phyloP scores from a whole-genome alignment of 2,888 invertebrate genomes.

The Drosophila ustulata region DNA sequence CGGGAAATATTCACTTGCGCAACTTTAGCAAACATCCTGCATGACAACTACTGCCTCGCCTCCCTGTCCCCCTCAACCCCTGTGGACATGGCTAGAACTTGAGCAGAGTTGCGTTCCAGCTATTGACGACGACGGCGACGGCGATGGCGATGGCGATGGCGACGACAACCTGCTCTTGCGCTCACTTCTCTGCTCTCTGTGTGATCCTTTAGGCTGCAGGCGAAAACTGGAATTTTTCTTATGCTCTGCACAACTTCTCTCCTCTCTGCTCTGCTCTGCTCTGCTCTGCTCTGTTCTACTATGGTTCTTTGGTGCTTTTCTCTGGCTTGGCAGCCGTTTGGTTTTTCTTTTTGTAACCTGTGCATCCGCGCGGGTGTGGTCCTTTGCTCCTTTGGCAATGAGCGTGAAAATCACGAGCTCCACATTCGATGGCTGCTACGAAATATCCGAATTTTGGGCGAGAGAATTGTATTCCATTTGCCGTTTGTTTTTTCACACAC shows the following conservation, averaged over 20 bases:
- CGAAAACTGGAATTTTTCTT: conserved; percentile 71
- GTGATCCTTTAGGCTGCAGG: conserved; percentile 66
- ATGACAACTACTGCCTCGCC: conserved; percentile 41
- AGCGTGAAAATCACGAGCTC: conserved; percentile 50
- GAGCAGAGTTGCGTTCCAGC: conserved; percentile 45
- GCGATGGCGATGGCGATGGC: not conserved
- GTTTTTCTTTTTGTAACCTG: conserved; percentile 79
- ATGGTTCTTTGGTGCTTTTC: conserved; percentile 45
- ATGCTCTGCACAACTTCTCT: conserved; percentile 35
- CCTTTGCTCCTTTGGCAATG: conserved; percentile 82
- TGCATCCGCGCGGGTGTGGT: conserved; percentile 85
- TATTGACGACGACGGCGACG: conserved; percentile 10
- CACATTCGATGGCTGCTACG: conserved; percentile 18
- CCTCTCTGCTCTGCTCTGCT: conserved; percentile 15
- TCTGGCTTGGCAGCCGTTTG: conserved; percentile 42
- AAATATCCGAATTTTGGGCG: conserved; percentile 15
- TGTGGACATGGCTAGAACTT: conserved; percentile 32
- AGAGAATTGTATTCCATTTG: conserved; percentile 25
- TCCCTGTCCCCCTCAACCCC: conserved; percentile 6
- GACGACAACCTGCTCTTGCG: conserved; percentile 33
- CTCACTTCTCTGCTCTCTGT: conserved; percentile 42
- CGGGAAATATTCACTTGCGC: conserved; percentile 74
- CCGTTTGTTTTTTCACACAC: conserved; percentile 18
- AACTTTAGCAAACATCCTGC: conserved; percentile 60
- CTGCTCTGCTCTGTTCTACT: conserved; percentile 27